Base-by-base conservation (phyloP, 1,140 invertebrate species). In the Bilobella aurantiaca region DNA sequence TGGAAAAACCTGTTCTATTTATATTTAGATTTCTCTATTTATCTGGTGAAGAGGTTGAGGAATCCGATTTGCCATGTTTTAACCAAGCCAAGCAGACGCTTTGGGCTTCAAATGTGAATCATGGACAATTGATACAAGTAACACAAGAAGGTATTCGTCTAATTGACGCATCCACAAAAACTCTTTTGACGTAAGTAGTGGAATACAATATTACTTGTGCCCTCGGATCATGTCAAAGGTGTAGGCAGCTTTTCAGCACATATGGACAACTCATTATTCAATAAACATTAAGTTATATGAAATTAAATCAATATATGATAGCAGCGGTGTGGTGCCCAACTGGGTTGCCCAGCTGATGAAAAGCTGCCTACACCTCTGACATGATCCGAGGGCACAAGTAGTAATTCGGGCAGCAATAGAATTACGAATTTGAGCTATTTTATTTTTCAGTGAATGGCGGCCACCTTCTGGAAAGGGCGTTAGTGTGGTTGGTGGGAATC, bases 1-100 rank as follows among this genome's bases (percentile, higher is more conserved):
- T 12, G 18, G 8, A 12, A 12, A 42, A 27, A 25, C 58, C 27
- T 12, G 8, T 42, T 42, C 34, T 12, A 42, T 70, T 31, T 61
- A 63, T 28, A 62, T 63, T 16, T 70, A 86, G 91, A 72, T 87
- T 97, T 61, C 78, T 97, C 42, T 87, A 86, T 67, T 76, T 97
- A 28, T 91, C 85, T 73, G 93, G 92, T 0, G 95, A 97, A 74
- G 94, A 98, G 80, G 93, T 98, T 0, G 95, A 98, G 78, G 96
- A 98, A 79, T 96, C 92, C 0, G 91, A 97, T 75, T 89, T 93
- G 66, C 77, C 84, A 46, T 92, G 91, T 30, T 97, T 98, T 75
- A 83, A 90, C 46, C 86, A 89, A 3, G 88, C 93, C 73, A 84
- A 92, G 69, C 93, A 97, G 76, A 96, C 95, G 0, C 93, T 97